phyloP scores from a whole-genome alignment of 2,797 vertebrate species.

The Acrocephalus scirpaceus region DNA sequence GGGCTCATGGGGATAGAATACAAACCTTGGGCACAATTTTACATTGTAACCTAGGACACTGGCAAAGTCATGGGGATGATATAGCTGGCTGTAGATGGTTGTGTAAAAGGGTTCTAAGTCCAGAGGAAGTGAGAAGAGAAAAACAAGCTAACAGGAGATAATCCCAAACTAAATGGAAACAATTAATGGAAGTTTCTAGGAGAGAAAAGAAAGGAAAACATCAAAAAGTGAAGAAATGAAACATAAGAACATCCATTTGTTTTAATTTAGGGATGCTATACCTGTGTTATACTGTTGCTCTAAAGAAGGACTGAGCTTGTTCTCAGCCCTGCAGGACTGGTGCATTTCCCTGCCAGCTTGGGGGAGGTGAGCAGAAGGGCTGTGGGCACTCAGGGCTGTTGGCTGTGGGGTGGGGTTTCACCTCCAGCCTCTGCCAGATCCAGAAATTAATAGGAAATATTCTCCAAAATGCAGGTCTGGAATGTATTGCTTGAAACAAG shows the following conservation, averaged over 20 bases:
- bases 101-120: not conserved
- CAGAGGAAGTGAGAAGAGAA: not conserved
- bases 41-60: too few relatives aligned
- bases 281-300: not conserved
- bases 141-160: not conserved
- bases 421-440: not conserved
- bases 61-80: not conserved
- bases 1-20: too few relatives aligned
- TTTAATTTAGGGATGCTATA: not conserved
- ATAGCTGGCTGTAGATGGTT: not conserved
- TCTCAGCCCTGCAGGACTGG: not conserved
- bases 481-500: not conserved
- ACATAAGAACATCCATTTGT: not conserved
- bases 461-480: not conserved
- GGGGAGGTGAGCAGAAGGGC: not conserved
- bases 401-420: rapidly evolving
- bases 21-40: too few relatives aligned
- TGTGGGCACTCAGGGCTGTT: not conserved
- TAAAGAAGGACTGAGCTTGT: not conserved
- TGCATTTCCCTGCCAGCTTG: not conserved
- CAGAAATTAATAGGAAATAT: not conserved
- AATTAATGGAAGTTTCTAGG: not conserved
- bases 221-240: not conserved
- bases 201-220: not conserved
- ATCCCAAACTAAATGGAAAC: not conserved